Evolutionary conservation across 2,888 invertebrate genomes (phyloP), one percentile per base, ranked within the genome.

Genomic region (Tetropium fuscum): DNA sequence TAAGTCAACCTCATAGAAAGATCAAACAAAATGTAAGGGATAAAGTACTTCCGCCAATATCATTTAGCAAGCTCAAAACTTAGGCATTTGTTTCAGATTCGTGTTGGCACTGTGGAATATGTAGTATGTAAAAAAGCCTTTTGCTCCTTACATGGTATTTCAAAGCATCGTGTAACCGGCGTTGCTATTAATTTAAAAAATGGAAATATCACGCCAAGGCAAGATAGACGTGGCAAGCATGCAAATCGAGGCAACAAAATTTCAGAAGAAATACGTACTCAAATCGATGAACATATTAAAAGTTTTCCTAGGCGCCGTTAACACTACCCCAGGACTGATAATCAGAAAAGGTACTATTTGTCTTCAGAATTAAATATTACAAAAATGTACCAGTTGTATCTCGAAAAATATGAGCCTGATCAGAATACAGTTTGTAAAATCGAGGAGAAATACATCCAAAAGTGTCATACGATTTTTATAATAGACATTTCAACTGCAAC

Each of bases 381-480:
- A 45, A 55, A 40, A 16, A 47, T 55, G 55, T 18, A 47, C 44
- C 7, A 15, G 6, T 18, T 54, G 7, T 54, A 45, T 15, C 38
- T 54, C 7, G 36, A 54, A 40, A 40, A 40, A 19, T 40, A 16
- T 44, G 58, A 62, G 19, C 36, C 44, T 11, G 51, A 49, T 7
- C 40, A 32, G 18, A 49, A 51, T 15, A 4, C n/a, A 1, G 25
- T 34, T 7, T 32, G 11, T n/a, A 51, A 1, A 10, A 44, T 13
- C 10, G 13, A 1, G 27, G 49, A 32, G 15, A 51, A 5, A 53
- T 56, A 10, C 30, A 41, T 6, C 57, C 61, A 16, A 30, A 16
- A 53, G 49, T 61, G 2, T 53, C 41, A 7, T 61, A 61, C 44
- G 57, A 61, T 20, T 61, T 48, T 32, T 61, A 53, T 53, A 8